Evolutionary conservation across 2,113 vertebrate species (phyloP).

Genomic region (Thalassoma bifasciatum): DNA sequence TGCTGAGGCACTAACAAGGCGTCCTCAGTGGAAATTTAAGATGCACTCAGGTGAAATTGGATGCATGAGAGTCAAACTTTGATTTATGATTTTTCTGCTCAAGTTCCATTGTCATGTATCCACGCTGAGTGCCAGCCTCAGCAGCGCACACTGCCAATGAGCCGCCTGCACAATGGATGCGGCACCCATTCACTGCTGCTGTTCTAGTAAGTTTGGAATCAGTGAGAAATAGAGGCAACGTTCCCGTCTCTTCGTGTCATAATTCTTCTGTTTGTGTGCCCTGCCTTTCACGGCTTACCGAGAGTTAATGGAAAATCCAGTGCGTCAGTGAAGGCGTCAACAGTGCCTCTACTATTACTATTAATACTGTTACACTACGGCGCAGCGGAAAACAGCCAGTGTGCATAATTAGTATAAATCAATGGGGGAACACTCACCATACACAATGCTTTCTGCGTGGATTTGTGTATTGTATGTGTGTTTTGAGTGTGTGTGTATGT

Average conservation of each 20-base stretch:
- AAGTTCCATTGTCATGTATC: constrained; percentile 56
- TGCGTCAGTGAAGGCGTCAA: constrained; percentile 84
- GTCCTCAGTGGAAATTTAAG: constrained; percentile 81
- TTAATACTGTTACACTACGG: constrained; percentile 55
- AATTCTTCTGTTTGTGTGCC: constrained; percentile 48
- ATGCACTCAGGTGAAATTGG: constrained; percentile 76
- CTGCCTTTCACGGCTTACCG: constrained; percentile 62
- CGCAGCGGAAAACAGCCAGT: constrained; percentile 47
- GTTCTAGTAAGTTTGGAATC: constrained; percentile 62
- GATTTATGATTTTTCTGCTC: constrained; percentile 54
- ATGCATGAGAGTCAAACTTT: constrained; percentile 81
- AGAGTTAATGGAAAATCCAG: constrained; percentile 81
- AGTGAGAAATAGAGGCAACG: constrained; percentile 15
- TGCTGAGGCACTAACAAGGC: constrained; percentile 78
- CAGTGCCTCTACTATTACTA: constrained; percentile 76
- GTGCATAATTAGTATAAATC: constrained; percentile 65
- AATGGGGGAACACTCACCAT: constrained; percentile 55
- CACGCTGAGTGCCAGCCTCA: constrained; percentile 17
- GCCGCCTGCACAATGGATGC: constrained; percentile 70
- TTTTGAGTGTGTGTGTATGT: constrained; percentile 3
- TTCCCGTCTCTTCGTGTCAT: constrained; percentile 34
- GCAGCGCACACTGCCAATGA: constrained; percentile 46
- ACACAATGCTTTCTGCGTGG: constrained; percentile 36
- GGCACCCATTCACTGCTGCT: constrained; percentile 55
- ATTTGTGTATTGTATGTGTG: constrained; percentile 8